These are phyloP conservation scores for Geophilus truncorum DNA, from an alignment of 2,888 invertebrate species.

Conservation along the genomic window DNA sequence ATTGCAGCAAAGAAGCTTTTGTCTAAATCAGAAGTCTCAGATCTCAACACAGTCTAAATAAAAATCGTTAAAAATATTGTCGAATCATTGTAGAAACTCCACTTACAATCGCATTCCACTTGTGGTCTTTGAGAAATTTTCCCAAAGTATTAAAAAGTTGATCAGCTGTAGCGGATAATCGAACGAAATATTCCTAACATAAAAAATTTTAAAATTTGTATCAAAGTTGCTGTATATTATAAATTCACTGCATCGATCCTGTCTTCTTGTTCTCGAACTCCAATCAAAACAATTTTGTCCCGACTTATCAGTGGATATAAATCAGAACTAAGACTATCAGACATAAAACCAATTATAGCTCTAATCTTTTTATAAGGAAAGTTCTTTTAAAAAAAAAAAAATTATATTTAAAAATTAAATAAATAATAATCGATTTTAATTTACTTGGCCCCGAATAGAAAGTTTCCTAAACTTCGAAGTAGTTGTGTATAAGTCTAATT, in stretches of 20 bases:
- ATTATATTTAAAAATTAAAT: not conserved
- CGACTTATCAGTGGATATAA: not conserved
- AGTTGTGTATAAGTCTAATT: not conserved
- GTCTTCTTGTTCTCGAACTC: not conserved
- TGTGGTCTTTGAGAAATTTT: not conserved
- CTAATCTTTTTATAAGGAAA: not conserved
- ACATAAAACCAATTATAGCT: conserved; percentile 27
- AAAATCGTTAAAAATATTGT: not conserved
- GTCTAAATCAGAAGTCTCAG: not conserved
- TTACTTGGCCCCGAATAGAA: not conserved
- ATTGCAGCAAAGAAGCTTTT: not conserved
- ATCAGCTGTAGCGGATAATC: not conserved
- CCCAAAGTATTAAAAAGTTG: not conserved
- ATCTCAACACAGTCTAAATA: not conserved
- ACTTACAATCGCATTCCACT: not conserved
- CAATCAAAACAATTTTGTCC: not conserved
- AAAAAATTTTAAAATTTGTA: not conserved
- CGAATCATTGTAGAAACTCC: not conserved
- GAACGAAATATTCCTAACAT: not conserved
- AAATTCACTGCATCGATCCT: not conserved
- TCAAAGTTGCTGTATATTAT: not conserved
- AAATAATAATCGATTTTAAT: not conserved
- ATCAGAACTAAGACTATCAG: not conserved
- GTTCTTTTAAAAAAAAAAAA: not conserved
- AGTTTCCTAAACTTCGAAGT: not conserved